Base-by-base conservation (phyloP, 2,888 invertebrate species). In the Entomobrya multifasciata region DNA sequence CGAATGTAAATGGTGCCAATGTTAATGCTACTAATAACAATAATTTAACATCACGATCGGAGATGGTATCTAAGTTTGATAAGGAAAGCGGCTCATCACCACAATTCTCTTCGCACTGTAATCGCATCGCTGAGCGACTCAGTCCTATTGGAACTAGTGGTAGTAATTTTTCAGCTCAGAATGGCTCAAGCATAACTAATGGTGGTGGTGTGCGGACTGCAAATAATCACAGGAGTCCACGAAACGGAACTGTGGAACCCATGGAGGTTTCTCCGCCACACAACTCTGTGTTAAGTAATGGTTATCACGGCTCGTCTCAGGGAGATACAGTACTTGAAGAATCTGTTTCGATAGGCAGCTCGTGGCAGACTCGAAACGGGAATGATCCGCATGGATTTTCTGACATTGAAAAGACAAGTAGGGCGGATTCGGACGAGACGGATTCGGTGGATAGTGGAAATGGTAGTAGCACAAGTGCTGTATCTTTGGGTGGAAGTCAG, bases 391-490 rank as follows among this genome's bases (percentile, higher is more conserved):
- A 84, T 80, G 88, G 81, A 22, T 60, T 85, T 55, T 67, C 78
- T 62, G 89, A 87, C 74, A 60, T 47, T 67, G 85, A 81, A 22
- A 87, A 89, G 74, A 27, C 60, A 13, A 70, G 72, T 27, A 65
- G 84, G 74, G 83, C 77, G 30, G 90, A 90, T 70, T 89, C 90
- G 52, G 89, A 91, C 76, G 90, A 90, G 62, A 89, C 90, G 11
- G 90, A 90, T 55, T 88, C 89, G 27, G 87, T 89, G 13, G 89
- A 89, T 47, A 89, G 90, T 87, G 89, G 90, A 52, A 90, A 89
- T 76, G 90, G 89, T n/a, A 88, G 90, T 41, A 90, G 89, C 74
- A 86, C 80, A 22, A 84, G 88, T 65, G 87, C 89, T 47, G 84
- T 87, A 10, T 79, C 79, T 5, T n/a, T 62, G 27, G 52, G 60